A percentile compares a stretch with the other conserved stretches of the same genome.
Conservation (phyloP, 2,113 vertebrate species). For the Phocoena phocoena region DNA sequence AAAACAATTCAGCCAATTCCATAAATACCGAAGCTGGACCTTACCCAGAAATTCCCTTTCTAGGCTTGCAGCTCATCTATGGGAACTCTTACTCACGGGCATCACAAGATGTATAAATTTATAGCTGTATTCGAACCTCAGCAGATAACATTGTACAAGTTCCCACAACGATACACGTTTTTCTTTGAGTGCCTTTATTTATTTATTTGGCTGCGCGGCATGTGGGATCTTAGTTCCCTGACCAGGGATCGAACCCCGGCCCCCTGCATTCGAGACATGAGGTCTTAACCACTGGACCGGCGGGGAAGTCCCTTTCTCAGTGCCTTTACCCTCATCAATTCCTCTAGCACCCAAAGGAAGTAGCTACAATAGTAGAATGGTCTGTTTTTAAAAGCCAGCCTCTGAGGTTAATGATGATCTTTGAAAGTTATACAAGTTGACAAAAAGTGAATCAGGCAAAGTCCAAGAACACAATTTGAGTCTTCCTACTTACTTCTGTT, state of each 20-base stretch:
- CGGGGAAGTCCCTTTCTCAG: too few relatives aligned
- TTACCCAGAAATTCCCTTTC: background rate
- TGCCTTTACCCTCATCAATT: background rate
- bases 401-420: too few relatives aligned
- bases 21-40: background rate
- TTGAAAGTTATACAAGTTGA: background rate
- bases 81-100: background rate
- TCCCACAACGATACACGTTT: accelerated
- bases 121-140: accelerated
- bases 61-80: background rate
- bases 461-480: background rate
- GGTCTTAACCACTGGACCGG: too few relatives aligned
- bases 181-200: background rate
- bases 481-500: background rate
- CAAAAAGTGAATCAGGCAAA: background rate
- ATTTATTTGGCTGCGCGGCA: too few relatives aligned
- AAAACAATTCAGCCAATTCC: background rate
- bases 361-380: accelerated
- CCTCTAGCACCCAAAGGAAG: background rate
- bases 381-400: background rate
- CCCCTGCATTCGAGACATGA: too few relatives aligned
- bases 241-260: too few relatives aligned
- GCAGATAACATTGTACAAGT: accelerated
- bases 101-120: background rate
- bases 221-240: too few relatives aligned